phyloP scores from a whole-genome alignment of 2,113 vertebrate genomes.

The Beaufortia kweichowensis region DNA sequence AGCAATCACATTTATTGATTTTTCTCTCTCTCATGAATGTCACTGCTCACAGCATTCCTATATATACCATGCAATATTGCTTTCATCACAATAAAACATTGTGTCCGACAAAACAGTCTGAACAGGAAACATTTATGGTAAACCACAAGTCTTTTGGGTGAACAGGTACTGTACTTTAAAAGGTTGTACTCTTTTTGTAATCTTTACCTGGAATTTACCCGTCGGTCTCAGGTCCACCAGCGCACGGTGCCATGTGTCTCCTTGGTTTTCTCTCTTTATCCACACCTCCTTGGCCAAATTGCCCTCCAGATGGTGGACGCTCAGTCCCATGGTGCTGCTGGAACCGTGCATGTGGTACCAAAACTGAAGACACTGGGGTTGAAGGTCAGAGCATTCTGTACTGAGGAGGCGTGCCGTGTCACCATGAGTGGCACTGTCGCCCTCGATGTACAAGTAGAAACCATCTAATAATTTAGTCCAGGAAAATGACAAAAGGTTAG shows the following conservation, averaged over 20 bases:
- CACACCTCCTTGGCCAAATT: slow-evolving; percentile 44
- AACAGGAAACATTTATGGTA: no score
- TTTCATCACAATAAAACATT: no score
- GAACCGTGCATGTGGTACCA: slow-evolving; percentile 83
- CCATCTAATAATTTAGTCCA: slow-evolving; percentile 61
- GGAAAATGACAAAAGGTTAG: no score
- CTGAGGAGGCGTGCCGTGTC: slow-evolving; percentile 73
- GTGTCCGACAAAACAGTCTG: no score
- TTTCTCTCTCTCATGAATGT: no score
- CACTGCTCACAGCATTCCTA: no score
- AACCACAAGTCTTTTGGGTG: no score
- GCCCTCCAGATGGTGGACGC: slow-evolving; percentile 67
- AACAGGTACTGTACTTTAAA: not conserved
- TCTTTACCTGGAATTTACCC: slow-evolving; percentile 57
- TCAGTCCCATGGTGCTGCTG: slow-evolving; percentile 70
- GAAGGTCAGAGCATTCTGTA: slow-evolving; percentile 63
- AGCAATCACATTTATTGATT: not conserved
- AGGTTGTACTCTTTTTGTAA: not conserved
- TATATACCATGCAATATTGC: no score
- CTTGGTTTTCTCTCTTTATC: slow-evolving; percentile 66
- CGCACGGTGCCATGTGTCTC: slow-evolving; percentile 69
- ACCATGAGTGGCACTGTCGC: slow-evolving; percentile 49
- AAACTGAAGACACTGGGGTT: slow-evolving; percentile 79
- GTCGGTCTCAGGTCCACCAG: slow-evolving; percentile 65
- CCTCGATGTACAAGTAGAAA: slow-evolving; percentile 79